phyloP scores from a whole-genome alignment of 2,797 vertebrate genomes.

The Craterocephalus amniculus region DNA sequence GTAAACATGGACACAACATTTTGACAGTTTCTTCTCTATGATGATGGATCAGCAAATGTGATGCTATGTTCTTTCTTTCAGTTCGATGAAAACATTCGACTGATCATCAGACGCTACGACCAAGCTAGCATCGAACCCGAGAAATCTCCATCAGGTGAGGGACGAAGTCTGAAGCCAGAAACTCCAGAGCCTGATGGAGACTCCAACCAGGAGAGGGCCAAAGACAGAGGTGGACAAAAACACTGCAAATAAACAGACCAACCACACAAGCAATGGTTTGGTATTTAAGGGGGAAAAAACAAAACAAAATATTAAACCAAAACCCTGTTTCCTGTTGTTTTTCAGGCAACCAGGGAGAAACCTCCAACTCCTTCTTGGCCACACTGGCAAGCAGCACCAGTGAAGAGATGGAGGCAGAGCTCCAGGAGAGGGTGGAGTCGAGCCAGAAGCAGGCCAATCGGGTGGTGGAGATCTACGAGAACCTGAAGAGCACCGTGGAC shows the following conservation, averaged over 20 bases:
- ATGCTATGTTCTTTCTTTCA: constrained; percentile 53
- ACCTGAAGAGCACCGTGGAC: constrained; percentile 83
- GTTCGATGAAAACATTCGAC: constrained; percentile 95
- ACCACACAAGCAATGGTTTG: not conserved
- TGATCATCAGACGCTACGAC: constrained; percentile 90
- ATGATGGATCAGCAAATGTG: not conserved
- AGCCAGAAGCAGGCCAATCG: constrained; percentile 89
- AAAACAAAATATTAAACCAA: not conserved
- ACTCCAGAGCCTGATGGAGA: constrained; percentile 97
- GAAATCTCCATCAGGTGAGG: constrained; percentile 87
- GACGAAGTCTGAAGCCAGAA: constrained; percentile 91
- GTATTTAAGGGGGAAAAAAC: not conserved
- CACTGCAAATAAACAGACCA: not conserved
- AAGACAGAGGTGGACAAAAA: constrained; percentile 84
- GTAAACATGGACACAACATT: constrained; percentile 66
- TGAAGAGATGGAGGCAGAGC: constrained; percentile 96
- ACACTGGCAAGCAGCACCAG: constrained; percentile 95
- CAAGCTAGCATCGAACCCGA: constrained; percentile 85
- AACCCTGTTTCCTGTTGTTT: not conserved
- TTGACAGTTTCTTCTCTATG: not conserved
- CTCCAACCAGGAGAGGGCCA: constrained; percentile 94
- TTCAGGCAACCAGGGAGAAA: constrained; percentile 83
- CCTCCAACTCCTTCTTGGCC: constrained; percentile 91
- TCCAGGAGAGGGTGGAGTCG: constrained; percentile 93
- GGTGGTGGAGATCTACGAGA: constrained; percentile 90